Evolutionary conservation across 2,797 vertebrate species (phyloP), one percentile per base, ranked within the genome.

Genomic region (Naso thynnoides): DNA sequence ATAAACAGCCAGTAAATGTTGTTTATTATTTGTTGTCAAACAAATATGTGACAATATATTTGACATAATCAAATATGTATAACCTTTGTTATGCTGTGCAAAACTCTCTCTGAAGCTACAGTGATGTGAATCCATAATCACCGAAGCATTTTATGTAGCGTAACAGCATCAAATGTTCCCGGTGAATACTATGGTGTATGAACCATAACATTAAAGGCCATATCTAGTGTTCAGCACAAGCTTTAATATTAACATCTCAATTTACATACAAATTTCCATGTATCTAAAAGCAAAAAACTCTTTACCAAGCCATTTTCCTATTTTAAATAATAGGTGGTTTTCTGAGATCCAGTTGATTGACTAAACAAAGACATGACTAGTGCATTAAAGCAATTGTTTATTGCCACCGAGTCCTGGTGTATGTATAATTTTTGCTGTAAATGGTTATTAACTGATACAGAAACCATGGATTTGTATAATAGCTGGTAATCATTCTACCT

Each of bases 341-440:
- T 91, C 86, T 85, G 82, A 88, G 85, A 90, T 87, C 77, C 76
- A 66, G 82, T 82, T 92, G 90, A 94, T 93, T 91, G 86, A 83
- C 89, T 81, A 90, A 93, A 94, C 86, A 92, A 92, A 92, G 87
- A 93, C 88, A 91, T 90, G 84, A 90, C 91, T 87, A 89, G 89
- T 90, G 88, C 90, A 93, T 94, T 94, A 93, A 93, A 93, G 91
- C 91, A 88, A 88, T 88, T 90, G 90, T 91, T 93, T 93, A 93
- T 90, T 86, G 88, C 83, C 77, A 80, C 78, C 78, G 89, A 89
- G 88, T 92, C 73, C 73, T 69, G 65, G 81, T 24, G 39, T 84
- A 90, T 85, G 84, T 91, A 92, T 90, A 93, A 94, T 93, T 91
- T 33, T 91, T 85, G 80, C 82, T 65, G 85, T 90, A 92, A 93